A percentile compares a stretch with the other conserved stretches of the same genome.
These are phyloP conservation scores for Axis porcinus DNA, from an alignment of 2,113 vertebrate species.

Conservation along the genomic window DNA sequence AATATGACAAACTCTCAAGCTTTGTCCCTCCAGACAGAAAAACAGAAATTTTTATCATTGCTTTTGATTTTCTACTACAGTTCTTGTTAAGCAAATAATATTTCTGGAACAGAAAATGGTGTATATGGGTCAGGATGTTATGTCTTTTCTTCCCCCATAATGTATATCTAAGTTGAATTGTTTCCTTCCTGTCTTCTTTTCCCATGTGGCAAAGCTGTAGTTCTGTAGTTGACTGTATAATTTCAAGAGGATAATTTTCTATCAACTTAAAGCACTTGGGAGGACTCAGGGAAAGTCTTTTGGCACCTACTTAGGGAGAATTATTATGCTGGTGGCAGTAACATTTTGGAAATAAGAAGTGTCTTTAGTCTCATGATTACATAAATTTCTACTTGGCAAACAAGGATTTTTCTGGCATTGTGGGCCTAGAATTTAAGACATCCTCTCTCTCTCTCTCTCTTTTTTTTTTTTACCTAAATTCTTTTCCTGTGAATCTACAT, in stretches of 20 bases:
- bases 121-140: neutral
- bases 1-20: neutral
- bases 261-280: neutral
- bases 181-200: neutral
- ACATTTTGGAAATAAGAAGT: constrained; percentile 55
- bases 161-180: neutral
- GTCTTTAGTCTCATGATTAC: constrained; percentile 28
- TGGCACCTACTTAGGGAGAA: constrained; percentile 17
- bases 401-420: neutral
- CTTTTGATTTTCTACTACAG: neutral
- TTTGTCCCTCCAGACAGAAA: neutral
- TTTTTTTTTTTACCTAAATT: neutral
- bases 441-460: neutral
- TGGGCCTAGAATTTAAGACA: neutral
- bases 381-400: constrained; percentile 50
- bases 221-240: constrained; percentile 7
- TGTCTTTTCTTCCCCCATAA: neutral
- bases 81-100: neutral
- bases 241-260: constrained; percentile 34
- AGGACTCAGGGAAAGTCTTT: constrained; percentile 30
- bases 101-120: neutral
- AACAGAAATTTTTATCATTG: neutral
- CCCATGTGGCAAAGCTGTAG: neutral
- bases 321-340: constrained; percentile 35
- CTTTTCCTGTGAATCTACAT: neutral